phyloP scores from a whole-genome alignment of 35 echinoderm and acorn worm species.

The Eucidaris tribuloides region DNA sequence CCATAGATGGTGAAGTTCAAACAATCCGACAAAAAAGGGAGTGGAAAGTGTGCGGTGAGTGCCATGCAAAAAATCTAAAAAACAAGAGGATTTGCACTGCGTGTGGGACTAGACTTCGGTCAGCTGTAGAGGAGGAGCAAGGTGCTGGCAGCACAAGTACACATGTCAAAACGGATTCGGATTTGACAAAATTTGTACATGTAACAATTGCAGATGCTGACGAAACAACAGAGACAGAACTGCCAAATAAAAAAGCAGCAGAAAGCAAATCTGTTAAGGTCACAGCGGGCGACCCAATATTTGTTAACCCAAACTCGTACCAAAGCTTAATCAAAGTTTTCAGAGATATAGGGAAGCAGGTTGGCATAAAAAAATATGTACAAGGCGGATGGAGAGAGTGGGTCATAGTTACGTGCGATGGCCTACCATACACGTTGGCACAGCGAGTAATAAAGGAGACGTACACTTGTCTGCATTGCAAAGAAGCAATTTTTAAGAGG shows the following conservation, averaged over 20 bases:
- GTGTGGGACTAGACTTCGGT: neutral
- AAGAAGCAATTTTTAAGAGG: neutral
- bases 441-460: constrained; percentile 3
- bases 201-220: neutral
- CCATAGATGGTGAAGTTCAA: neutral
- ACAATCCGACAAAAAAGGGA: neutral
- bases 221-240: neutral
- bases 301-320: constrained; percentile 49
- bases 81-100: neutral
- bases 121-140: neutral
- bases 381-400: neutral
- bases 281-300: neutral
- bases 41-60: neutral
- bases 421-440: constrained; percentile 16
- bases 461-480: neutral
- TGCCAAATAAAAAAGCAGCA: neutral
- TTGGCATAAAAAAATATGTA: constrained; percentile 14
- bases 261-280: neutral
- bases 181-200: no score
- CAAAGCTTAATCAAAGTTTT: constrained; percentile 6
- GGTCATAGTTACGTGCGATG: constrained; percentile 34
- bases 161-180: no score
- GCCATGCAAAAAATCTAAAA: neutral
- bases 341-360: neutral
- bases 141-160: no score